These are phyloP conservation scores for Phaetusa simplex DNA, from an alignment of 2,113 vertebrate species.

Conservation along the genomic window DNA sequence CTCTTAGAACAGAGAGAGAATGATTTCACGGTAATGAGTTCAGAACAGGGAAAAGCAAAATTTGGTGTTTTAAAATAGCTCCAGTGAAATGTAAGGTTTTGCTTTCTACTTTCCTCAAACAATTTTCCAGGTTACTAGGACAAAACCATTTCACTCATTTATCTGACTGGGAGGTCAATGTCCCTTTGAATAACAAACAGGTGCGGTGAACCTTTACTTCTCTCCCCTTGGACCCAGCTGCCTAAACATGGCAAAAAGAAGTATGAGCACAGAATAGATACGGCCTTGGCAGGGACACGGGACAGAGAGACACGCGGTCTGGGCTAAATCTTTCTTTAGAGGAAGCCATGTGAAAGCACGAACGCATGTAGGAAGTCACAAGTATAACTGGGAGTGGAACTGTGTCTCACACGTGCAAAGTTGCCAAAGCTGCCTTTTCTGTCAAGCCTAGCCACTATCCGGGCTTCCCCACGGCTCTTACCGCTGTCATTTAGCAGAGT, in stretches of 20 bases:
- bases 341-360: conserved; percentile 29
- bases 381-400: background rate
- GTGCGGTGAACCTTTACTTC: background rate
- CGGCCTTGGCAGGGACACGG: background rate
- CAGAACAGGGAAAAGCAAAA: background rate
- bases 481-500: background rate
- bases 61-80: background rate
- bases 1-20: background rate
- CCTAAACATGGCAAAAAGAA: conserved; percentile 4
- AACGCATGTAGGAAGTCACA: background rate
- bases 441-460: background rate
- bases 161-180: conserved; percentile 3
- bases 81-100: background rate
- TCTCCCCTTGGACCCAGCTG: background rate
- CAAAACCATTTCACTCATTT: background rate
- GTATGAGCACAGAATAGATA: background rate
- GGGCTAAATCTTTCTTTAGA: background rate
- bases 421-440: background rate
- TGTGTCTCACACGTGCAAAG: background rate
- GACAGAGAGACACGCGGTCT: background rate
- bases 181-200: background rate
- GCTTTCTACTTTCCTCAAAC: background rate
- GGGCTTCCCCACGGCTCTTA: background rate
- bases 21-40: background rate
- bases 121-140: background rate